Evolutionary conservation across 2,797 vertebrate species (phyloP).

Genomic region (Epinephelus coioides): DNA sequence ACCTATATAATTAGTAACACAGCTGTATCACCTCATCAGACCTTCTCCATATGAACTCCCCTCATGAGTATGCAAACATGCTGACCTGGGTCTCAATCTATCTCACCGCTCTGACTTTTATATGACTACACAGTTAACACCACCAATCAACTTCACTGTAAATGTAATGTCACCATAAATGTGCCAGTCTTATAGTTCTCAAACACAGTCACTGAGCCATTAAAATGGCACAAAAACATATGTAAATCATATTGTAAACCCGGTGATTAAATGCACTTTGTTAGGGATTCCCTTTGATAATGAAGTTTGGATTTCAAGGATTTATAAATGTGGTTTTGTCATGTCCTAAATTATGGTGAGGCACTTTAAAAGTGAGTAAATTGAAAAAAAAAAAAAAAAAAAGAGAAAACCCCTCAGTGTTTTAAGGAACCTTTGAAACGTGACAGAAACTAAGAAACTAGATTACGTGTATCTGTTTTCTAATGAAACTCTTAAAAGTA

Average conservation of each 20-base stretch:
- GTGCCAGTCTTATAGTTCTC: conserved; percentile 39
- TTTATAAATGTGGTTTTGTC: conserved; percentile 9
- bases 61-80: conserved; percentile 28
- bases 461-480: conserved; percentile 15
- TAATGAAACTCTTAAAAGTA: conserved; percentile 40
- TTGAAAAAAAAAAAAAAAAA: neutral
- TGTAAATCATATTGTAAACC: conserved; percentile 22
- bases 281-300: neutral
- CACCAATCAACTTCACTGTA: conserved; percentile 51
- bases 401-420: no score
- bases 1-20: neutral
- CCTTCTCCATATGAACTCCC: conserved; percentile 11
- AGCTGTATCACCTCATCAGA: neutral
- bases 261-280: conserved; percentile 15
- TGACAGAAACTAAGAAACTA: neutral
- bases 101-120: conserved; percentile 52
- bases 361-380: neutral
- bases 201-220: conserved; percentile 26
- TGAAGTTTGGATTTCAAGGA: neutral
- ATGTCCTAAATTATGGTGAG: conserved; percentile 9
- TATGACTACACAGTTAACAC: conserved; percentile 53
- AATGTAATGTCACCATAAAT: conserved; percentile 54
- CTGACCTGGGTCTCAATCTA: conserved; percentile 33
- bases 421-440: neutral
- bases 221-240: conserved; percentile 22